These are phyloP conservation scores for Archips xylosteana DNA, from an alignment of 2,888 invertebrate species.

Conservation along the genomic window DNA sequence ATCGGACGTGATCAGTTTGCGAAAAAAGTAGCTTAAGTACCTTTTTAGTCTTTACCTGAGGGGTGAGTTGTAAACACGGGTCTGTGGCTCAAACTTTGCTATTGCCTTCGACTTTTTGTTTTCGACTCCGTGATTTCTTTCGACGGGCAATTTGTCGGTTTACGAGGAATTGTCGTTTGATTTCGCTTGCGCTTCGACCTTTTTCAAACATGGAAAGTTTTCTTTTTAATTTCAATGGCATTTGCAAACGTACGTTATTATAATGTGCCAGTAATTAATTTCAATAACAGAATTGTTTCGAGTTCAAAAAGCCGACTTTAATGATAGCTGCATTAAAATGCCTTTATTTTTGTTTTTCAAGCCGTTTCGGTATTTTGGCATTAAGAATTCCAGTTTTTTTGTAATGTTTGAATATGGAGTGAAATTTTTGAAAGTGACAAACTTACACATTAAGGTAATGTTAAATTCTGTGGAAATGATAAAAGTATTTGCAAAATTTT, in stretches of 20 bases:
- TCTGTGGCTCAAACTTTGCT: constrained; percentile 31
- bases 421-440: constrained; percentile 40
- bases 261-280: constrained; percentile 37
- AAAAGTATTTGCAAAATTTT: constrained; percentile 18
- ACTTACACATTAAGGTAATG: constrained; percentile 25
- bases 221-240: constrained; percentile 51
- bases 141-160: constrained; percentile 25
- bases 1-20: constrained; percentile 84
- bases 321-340: constrained; percentile 39
- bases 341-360: constrained; percentile 36
- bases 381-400: constrained; percentile 29
- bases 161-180: constrained; percentile 15
- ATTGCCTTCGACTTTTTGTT: constrained; percentile 23
- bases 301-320: constrained; percentile 38
- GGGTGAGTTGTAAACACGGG: constrained; percentile 39
- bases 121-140: constrained; percentile 26
- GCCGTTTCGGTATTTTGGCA: constrained; percentile 37
- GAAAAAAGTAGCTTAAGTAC: constrained; percentile 75
- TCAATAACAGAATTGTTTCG: constrained; percentile 35
- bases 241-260: constrained; percentile 31
- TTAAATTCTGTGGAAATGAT: constrained; percentile 24
- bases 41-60: constrained; percentile 66
- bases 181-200: constrained; percentile 4
- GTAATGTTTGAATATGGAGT: constrained; percentile 20
- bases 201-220: constrained; percentile 51